These are phyloP conservation scores for Pteropus rufus DNA, from an alignment of 2,797 vertebrate species.

Conservation along the genomic window DNA sequence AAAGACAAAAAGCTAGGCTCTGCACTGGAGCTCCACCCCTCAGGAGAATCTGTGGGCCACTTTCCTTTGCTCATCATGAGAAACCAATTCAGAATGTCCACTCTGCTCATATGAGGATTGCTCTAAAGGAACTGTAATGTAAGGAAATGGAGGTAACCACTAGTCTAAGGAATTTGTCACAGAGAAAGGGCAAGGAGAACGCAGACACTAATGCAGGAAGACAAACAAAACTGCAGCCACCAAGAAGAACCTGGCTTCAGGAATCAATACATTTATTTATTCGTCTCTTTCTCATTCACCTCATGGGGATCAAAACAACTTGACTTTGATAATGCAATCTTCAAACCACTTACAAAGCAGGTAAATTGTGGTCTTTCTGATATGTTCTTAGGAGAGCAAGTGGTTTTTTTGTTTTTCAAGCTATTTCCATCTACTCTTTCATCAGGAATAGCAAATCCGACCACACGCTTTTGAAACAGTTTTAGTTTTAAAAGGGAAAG, in stretches of 20 bases:
- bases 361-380: slow-evolving; percentile 50
- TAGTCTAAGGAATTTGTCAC: slow-evolving; percentile 1
- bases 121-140: not conserved
- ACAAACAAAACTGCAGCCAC: not conserved
- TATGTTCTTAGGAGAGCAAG: not conserved
- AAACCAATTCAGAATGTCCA: not conserved
- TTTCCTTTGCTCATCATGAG: not conserved
- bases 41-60: not conserved
- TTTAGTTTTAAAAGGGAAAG: slow-evolving; percentile 71
- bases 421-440: slow-evolving; percentile 26
- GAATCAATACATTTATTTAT: slow-evolving; percentile 19
- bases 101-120: not conserved
- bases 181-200: not conserved
- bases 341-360: slow-evolving; percentile 44
- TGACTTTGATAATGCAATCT: slow-evolving; percentile 53
- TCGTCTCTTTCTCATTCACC: slow-evolving; percentile 21
- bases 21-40: not conserved
- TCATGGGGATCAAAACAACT: slow-evolving; percentile 18
- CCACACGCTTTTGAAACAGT: not conserved
- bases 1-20: too few species aligned
- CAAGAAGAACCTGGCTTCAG: not conserved
- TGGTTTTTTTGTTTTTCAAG: not conserved
- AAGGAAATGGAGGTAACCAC: not conserved
- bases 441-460: not conserved
- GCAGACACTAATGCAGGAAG: slow-evolving; percentile 36